These are phyloP conservation scores for Acanthopagrus latus DNA, from an alignment of 2,797 vertebrate genomes.

Conservation along the genomic window DNA sequence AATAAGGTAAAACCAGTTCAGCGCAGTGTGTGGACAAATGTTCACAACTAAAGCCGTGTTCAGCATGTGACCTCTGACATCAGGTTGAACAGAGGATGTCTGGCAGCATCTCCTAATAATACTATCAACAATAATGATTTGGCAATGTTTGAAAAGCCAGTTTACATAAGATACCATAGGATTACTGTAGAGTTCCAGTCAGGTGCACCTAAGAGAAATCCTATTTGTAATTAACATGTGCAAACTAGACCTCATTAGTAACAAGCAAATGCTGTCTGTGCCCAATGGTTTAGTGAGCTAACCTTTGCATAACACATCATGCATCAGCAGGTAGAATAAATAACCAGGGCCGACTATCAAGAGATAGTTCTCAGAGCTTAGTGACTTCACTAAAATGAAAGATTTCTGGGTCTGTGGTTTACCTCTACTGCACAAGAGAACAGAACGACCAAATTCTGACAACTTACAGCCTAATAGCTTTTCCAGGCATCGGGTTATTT, in stretches of 20 bases:
- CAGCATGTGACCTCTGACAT: constrained; percentile 15
- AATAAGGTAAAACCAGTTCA: constrained; percentile 54
- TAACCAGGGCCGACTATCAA: constrained; percentile 27
- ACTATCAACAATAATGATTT: constrained; percentile 11
- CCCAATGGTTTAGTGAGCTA: constrained; percentile 44
- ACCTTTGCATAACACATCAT: constrained; percentile 41
- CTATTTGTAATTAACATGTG: constrained; percentile 38
- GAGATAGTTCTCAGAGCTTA: constrained; percentile 39
- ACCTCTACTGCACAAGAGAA: constrained; percentile 67
- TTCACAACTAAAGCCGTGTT: constrained; percentile 32
- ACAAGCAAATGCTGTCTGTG: constrained; percentile 2
- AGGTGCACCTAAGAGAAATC: constrained; percentile 37
- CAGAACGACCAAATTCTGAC: constrained; percentile 70
- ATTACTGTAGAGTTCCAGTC: constrained; percentile 37
- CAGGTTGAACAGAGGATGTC: constrained; percentile 7
- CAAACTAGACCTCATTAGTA: constrained; percentile 42
- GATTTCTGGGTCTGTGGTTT: constrained; percentile 56
- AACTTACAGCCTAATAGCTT: constrained; percentile 80
- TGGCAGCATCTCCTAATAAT: constrained; percentile 10
- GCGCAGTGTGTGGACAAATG: constrained; percentile 28
- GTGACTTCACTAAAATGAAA: constrained; percentile 52
- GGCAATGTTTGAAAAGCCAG: constrained; percentile 2
- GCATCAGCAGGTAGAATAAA: constrained; percentile 53
- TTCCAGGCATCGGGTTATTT: constrained; percentile 78
- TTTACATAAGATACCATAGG: background rate